Evolutionary conservation across 2,888 invertebrate species (phyloP), one percentile per base, ranked within the genome.

Genomic region (Diarsia brunnea): DNA sequence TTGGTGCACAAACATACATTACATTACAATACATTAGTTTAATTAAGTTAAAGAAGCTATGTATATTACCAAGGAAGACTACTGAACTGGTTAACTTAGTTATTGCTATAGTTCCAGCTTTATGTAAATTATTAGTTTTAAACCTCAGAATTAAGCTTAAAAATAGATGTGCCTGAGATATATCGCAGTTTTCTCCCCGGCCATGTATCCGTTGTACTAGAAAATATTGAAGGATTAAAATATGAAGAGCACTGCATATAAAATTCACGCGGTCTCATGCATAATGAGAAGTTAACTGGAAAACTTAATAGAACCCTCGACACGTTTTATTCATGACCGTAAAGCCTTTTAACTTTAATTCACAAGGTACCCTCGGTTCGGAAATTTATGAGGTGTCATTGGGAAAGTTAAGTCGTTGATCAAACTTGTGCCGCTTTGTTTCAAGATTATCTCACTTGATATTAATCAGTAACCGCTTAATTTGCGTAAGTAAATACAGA

Each of bases 341-440:
- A 90, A 92, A 93, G 90, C 87, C 89, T 91, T 92, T 93, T 89
- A 91, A 91, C 87, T 92, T 90, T 89, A 93, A 92, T 91, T 93
- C 90, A 90, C 89, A 90, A 91, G 89, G 86, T 89, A 89, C 72
- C 63, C 87, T 85, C 74, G 81, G 84, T 85, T 86, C 76, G 82
- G 82, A 88, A 93, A 94, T 94, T 94, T 94, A 94, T 92, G 91
- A 92, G 92, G 92, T 93, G 91, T 91, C 93, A 90, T 91, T 91
- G 89, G 80, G 87, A 90, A 94, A 95, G 92, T 94, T 93, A 87
- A 87, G 91, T 90, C 92, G 91, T 93, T 91, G 91, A 93, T 94
- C 91, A 93, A 93, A 93, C 89, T 93, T 91, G 79, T 79, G 84
- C 86, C 85, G 85, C 85, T 86, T 83, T 85, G 85, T 88, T 89